Evolutionary conservation across 2,113 vertebrate species (phyloP).

Genomic region (Phyllostomus discolor): DNA sequence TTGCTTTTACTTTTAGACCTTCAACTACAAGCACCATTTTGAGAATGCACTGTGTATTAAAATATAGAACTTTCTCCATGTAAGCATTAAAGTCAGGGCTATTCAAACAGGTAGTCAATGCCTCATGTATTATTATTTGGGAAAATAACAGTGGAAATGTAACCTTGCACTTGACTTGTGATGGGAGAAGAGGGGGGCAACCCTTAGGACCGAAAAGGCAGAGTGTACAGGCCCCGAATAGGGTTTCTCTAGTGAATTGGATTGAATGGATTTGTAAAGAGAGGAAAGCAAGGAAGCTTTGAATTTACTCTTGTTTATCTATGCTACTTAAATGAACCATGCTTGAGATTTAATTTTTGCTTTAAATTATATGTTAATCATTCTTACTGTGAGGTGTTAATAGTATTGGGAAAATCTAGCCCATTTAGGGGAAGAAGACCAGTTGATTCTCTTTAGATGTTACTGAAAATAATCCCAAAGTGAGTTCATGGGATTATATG

Average conservation of each 20-base stretch:
- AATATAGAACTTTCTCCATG: neutral
- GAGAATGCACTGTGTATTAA: neutral
- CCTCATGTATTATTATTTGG: neutral
- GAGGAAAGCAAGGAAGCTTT: neutral
- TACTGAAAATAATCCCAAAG: neutral
- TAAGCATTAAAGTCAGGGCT: neutral
- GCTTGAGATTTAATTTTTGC: neutral
- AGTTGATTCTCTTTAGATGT: neutral
- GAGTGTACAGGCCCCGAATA: neutral
- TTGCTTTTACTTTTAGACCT: neutral
- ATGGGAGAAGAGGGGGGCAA: neutral
- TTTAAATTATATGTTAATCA: neutral
- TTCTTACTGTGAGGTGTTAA: neutral
- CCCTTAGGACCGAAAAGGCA: neutral
- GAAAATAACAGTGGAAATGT: neutral
- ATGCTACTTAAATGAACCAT: neutral
- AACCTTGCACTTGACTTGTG: neutral
- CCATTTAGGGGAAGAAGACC: neutral
- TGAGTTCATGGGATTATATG: neutral
- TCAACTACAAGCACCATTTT: neutral
- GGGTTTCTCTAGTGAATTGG: neutral
- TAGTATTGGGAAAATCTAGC: neutral
- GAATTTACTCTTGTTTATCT: neutral
- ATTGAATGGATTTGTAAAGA: neutral
- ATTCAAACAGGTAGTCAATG: neutral